phyloP scores from a whole-genome alignment of 1,140 invertebrate species.

The Augochlora pura region DNA sequence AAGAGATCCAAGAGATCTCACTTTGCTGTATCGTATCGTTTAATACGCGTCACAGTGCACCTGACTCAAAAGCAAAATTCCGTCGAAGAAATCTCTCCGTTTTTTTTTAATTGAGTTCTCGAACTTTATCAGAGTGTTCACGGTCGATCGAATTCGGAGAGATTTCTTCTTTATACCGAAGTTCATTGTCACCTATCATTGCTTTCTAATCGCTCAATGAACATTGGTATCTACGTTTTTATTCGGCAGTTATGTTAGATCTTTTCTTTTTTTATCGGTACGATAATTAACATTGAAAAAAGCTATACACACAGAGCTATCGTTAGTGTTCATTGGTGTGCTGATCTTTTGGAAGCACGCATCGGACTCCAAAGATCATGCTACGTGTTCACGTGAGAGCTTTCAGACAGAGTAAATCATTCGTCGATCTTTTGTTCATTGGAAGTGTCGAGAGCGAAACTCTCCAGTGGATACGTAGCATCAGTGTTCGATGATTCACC shows the following conservation, averaged over 20 bases:
- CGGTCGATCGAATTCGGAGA: neutral
- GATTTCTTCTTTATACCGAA: constrained; percentile 24
- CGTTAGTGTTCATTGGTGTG: neutral
- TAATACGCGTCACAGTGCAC: constrained; percentile 45
- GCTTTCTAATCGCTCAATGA: neutral
- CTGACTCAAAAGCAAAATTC: constrained; percentile 2
- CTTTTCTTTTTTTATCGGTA: neutral
- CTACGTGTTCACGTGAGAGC: neutral
- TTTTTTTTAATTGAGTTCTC: too few species aligned
- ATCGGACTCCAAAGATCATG: neutral
- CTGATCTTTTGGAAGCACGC: neutral
- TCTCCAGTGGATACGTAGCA: neutral
- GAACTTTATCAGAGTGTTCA: neutral
- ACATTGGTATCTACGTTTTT: neutral
- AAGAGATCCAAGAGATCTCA: neutral
- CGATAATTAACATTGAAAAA: constrained; percentile 9
- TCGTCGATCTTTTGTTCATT: too few species aligned
- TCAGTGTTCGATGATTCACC: neutral
- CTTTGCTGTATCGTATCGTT: constrained; percentile 26
- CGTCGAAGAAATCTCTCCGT: constrained; percentile 19
- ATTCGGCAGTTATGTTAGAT: neutral
- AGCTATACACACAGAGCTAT: constrained; percentile 2
- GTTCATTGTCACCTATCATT: neutral
- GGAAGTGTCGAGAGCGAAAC: neutral
- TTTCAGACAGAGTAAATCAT: too few species aligned